phyloP scores from a whole-genome alignment of 1,140 invertebrate genomes.

The Dendroctonus ponderosae region DNA sequence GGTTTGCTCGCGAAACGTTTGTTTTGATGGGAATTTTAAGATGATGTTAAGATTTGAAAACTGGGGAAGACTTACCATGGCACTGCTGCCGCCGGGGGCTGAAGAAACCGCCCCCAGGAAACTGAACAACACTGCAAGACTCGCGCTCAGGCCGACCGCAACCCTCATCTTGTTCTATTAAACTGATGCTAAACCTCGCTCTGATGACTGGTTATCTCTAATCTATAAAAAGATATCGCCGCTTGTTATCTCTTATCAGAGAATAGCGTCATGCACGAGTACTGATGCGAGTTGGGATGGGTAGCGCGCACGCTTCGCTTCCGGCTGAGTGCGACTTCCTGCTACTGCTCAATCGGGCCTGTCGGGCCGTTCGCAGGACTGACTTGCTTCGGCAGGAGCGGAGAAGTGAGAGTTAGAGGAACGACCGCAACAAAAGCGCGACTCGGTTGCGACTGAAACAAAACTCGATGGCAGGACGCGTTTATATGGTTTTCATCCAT shows the following conservation, averaged over 20 bases:
- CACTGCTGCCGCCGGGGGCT: slow-evolving; percentile 8
- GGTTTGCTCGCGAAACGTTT: no score
- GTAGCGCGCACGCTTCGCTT: slow-evolving; percentile 10
- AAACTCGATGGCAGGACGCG: slow-evolving; percentile 9
- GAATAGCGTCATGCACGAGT: slow-evolving; percentile 9
- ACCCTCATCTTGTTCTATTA: background rate
- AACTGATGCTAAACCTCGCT: background rate
- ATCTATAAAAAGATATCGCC: background rate
- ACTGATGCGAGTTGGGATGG: background rate
- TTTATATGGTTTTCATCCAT: slow-evolving; percentile 21
- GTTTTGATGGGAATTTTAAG: no score
- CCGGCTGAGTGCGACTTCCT: background rate
- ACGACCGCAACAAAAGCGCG: background rate
- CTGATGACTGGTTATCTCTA: slow-evolving; percentile 4
- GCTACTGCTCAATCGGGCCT: no score
- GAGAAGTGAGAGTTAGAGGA: slow-evolving; percentile 8
- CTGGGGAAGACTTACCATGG: slow-evolving; percentile 12
- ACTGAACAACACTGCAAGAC: slow-evolving; percentile 13
- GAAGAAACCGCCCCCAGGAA: slow-evolving; percentile 11
- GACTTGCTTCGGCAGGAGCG: slow-evolving; percentile 9
- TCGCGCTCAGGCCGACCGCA: background rate
- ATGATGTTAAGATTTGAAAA: no score
- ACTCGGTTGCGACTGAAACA: slow-evolving; percentile 19
- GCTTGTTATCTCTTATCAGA: slow-evolving; percentile 9
- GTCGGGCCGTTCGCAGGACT: slow-evolving; percentile 20